Percentiles rank a stretch among this genome's conserved stretches.
These are phyloP conservation scores for Cynopterus sphinx DNA, from an alignment of 2,797 vertebrate species.

Conservation along the genomic window DNA sequence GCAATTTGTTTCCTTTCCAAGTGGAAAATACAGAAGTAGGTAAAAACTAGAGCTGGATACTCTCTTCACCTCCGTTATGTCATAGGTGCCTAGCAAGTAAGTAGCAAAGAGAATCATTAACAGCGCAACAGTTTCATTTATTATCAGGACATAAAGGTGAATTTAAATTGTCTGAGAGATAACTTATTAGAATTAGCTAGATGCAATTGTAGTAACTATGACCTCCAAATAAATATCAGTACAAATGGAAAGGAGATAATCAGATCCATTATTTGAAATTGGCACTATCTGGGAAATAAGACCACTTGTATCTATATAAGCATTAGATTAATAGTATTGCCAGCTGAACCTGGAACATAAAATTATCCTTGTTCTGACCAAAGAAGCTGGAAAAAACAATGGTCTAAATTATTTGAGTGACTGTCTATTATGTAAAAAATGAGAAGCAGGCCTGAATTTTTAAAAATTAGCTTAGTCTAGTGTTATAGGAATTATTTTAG, in stretches of 20 bases:
- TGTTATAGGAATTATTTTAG: background rate
- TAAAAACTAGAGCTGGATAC: background rate
- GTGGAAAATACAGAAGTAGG: background rate
- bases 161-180: constrained; percentile 24
- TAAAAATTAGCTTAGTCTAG: background rate
- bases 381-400: constrained; percentile 6
- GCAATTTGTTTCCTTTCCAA: constrained; percentile 30
- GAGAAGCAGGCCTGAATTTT: background rate
- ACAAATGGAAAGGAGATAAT: background rate
- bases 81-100: background rate
- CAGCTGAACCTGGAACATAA: background rate
- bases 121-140: constrained; percentile 4
- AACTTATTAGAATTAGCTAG: constrained; percentile 23
- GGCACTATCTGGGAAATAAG: background rate
- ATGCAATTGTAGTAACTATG: background rate
- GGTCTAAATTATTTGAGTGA: background rate
- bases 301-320: background rate
- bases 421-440: constrained; percentile 8
- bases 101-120: background rate
- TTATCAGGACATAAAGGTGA: constrained; percentile 37
- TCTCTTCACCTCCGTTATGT: background rate
- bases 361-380: constrained; percentile 5
- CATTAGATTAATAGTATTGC: background rate
- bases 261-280: background rate
- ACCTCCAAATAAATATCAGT: constrained; percentile 13